Percentiles rank a stretch among this genome's conserved stretches.
Conservation (phyloP, 2,888 invertebrate genomes). For the Agriopis marginaria region DNA sequence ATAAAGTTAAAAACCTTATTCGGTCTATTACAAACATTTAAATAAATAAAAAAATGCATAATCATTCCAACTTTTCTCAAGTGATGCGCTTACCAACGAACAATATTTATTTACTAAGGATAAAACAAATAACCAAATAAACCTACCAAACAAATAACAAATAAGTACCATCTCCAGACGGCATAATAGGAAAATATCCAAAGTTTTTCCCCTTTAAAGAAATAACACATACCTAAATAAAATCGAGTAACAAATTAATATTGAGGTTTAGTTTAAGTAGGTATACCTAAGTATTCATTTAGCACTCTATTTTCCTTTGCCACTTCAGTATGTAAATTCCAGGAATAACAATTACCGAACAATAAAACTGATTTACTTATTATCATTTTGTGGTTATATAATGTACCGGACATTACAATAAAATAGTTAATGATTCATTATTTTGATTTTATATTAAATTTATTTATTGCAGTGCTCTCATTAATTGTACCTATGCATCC, state of each 20-base stretch:
- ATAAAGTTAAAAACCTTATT: too few species aligned
- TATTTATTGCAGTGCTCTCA: background rate
- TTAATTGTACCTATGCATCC: background rate
- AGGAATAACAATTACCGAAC: constrained; percentile 24
- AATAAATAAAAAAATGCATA: too few species aligned
- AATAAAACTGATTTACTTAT: constrained; percentile 24
- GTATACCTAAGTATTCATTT: constrained; percentile 10
- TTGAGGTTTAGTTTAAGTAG: background rate
- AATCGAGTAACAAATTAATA: background rate
- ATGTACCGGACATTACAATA: constrained; percentile 9
- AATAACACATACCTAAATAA: background rate
- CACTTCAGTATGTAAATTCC: constrained; percentile 8
- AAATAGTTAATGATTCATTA: constrained; percentile 3
- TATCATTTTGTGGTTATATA: constrained; percentile 15
- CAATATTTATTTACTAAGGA: too few species aligned
- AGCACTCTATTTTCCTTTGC: constrained; percentile 10
- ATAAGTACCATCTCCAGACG: background rate
- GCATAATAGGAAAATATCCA: background rate
- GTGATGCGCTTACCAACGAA: too few species aligned
- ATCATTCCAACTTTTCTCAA: too few species aligned
- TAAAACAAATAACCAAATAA: too few species aligned
- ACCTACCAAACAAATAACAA: too few species aligned
- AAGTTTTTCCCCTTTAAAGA: background rate
- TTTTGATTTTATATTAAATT: constrained; percentile 4
- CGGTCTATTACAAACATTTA: too few species aligned